Percentiles rank a stretch among this genome's conserved stretches.
These are phyloP conservation scores for Ceramica pisi DNA, from an alignment of 2,888 invertebrate genomes.

Conservation along the genomic window DNA sequence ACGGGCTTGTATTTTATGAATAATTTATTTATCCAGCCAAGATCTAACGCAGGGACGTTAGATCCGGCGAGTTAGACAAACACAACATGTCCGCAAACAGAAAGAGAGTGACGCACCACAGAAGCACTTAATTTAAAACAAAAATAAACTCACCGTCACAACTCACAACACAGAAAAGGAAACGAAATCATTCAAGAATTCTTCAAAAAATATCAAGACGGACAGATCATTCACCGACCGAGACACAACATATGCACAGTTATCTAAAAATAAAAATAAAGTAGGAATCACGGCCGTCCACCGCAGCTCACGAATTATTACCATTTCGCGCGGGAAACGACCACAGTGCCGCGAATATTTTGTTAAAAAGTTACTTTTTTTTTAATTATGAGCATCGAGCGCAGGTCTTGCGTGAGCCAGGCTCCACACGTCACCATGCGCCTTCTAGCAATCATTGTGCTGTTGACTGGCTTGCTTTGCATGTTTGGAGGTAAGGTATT, in stretches of 20 bases:
- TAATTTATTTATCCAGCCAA: background rate
- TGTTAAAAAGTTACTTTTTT: slow-evolving; percentile 45
- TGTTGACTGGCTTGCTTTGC: slow-evolving; percentile 81
- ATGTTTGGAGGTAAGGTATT: slow-evolving; percentile 83
- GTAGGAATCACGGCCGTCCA: slow-evolving; percentile 77
- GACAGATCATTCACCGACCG: slow-evolving; percentile 75
- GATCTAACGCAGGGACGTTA: background rate
- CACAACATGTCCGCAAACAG: slow-evolving; percentile 3
- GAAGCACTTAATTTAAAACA: slow-evolving; percentile 17
- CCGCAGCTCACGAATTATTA: slow-evolving; percentile 62
- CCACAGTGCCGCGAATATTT: slow-evolving; percentile 58
- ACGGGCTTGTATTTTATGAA: too few species aligned
- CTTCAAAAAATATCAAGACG: slow-evolving; percentile 65
- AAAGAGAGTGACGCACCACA: slow-evolving; percentile 27
- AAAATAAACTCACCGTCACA: slow-evolving; percentile 51
- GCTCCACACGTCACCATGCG: slow-evolving; percentile 82
- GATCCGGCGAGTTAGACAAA: slow-evolving; percentile 1
- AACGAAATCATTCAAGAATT: slow-evolving; percentile 62
- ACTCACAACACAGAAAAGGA: slow-evolving; percentile 58
- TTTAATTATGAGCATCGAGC: slow-evolving; percentile 75
- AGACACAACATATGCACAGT: slow-evolving; percentile 82
- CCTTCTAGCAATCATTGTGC: slow-evolving; percentile 79
- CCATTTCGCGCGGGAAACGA: slow-evolving; percentile 62
- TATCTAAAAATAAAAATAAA: slow-evolving; percentile 85
- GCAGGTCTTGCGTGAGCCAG: slow-evolving; percentile 76